Base-by-base conservation (phyloP, 2,113 vertebrate species). In the Prinia subflava region DNA sequence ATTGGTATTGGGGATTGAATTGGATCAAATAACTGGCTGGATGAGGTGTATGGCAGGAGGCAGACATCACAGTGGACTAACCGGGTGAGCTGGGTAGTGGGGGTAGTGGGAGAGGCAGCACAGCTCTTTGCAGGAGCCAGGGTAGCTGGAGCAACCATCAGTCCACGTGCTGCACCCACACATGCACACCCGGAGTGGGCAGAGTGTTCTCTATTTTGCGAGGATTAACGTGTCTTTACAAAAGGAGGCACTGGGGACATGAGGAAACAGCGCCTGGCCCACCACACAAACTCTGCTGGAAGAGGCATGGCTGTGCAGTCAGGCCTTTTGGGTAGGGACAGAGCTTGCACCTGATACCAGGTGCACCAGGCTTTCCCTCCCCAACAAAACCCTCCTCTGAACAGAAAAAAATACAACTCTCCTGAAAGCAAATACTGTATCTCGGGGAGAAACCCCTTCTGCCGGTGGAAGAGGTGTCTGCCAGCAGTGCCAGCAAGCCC, bases 1-100 rank as follows among this genome's bases (percentile, higher is more conserved):
- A 23, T 86, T 88, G 41, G 70, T 49, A 41, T 35, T 70, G 3
- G 6, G 28, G 69, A 78, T 53, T 62, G 74, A 91, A 80, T n/a
- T 3, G 5, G 63, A 89, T 39, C 5, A 20, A 73, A 6, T 33
- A 49, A 44, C 33, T 21, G 12, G 27, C 46, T 69, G 68, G 71
- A 57, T 50, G 65, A 24, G 46, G 21, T 0, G 4, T 31, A 30
- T 0, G 2, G 46, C 37, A 33, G 30, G 7, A 46, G 14, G 24
- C 0, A 2, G 64, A 37, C 41, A 17, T 24, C 44, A 4, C 24
- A 4, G 64, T 0, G 0, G 30, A 53, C 20, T 28, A 37, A 73
- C 27, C 7, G 50, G 46, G 25, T 31, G 64, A 59, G 24, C 62
- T 50, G 52, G 21, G 30, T 11, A 27, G 6, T 23, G 60, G 28